Conservation (phyloP, 2,797 vertebrate species). For the Sternarchorhynchus goeldii region DNA sequence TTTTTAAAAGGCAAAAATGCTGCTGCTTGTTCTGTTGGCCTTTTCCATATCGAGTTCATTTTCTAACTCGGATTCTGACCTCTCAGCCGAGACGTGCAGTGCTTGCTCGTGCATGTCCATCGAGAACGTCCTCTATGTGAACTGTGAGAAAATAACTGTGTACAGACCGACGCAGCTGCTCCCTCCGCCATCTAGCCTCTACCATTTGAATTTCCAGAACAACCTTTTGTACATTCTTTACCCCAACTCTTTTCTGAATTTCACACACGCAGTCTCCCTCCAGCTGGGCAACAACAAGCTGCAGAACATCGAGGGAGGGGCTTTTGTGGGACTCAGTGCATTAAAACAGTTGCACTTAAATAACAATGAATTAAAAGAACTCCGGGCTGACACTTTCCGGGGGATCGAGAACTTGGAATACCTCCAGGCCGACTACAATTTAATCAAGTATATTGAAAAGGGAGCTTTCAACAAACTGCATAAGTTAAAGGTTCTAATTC, state of each 20-base stretch:
- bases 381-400: conserved; percentile 95
- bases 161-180: conserved; percentile 96
- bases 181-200: conserved; percentile 91
- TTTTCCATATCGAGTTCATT: conserved; percentile 83
- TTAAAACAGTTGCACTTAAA: conserved; percentile 98
- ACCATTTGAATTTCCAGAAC: conserved; percentile 98
- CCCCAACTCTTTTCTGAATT: conserved; percentile 96
- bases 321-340: conserved; percentile 91
- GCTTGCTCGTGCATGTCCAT: conserved; percentile 97
- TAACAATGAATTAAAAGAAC: conserved; percentile 97
- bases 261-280: conserved; percentile 94
- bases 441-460: conserved; percentile 98
- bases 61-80: conserved; percentile 83
- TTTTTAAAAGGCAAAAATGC: conserved; percentile 92
- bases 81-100: conserved; percentile 93
- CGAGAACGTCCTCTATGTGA: conserved; percentile 98
- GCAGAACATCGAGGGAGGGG: conserved; percentile 97
- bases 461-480: conserved; percentile 99
- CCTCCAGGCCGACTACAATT: conserved; percentile 99
- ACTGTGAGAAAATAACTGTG: conserved; percentile 95
- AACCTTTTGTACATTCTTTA: conserved; percentile 95
- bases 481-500: conserved; percentile 95
- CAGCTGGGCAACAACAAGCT: conserved; percentile 98
- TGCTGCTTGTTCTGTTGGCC: conserved; percentile 95
- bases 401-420: conserved; percentile 99